Base-by-base conservation (phyloP, 2,888 invertebrate species). In the Trissolcus brochymenae region DNA sequence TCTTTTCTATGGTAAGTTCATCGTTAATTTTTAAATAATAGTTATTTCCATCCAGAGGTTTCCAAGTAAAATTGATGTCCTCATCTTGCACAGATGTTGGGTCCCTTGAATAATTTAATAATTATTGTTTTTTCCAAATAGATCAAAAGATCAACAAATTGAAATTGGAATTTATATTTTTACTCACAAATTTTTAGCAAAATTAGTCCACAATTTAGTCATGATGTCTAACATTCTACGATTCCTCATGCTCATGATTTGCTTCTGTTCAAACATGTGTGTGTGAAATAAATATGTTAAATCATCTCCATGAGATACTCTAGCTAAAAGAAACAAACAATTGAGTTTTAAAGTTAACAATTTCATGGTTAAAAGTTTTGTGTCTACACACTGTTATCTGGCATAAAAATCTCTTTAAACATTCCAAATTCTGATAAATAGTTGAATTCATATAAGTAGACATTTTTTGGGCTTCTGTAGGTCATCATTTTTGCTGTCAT, bases 251-350 rank as follows among this genome's bases (percentile, higher is more conserved):
- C 70, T 59, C 2, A 85, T 81, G 53, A 82, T 79, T 25, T 89
- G 90, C n/a, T 83, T 83, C 53, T 90, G 87, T 60, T 87, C 87
- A 54, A 88, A 89, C 2, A 82, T 71, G 9, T 86, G 85, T 41
- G 87, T 87, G 55, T 88, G 90, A 67, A 91, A 91, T 4, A 90
- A 55, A 79, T 91, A 91, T 49, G 89, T 89, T 9, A 91, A 17
- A 1, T 91, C 91, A 71, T 91, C 91, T 0, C 89, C 90, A 53
- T 91, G 91, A 29, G 88, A 87, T 0, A 89, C 90, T 0, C 91
- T 91, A 82, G 13, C 56, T 68, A 17, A 19, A 57, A 64, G n/a
- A 49, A 2, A 49, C 1, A 13, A 13, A 41, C 41, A 2, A n/a
- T n/a, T 41, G 1, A n/a, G 41, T n/a, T 13, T 41, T n/a, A 13